A percentile compares a stretch with the other conserved stretches of the same genome.
These are phyloP conservation scores for Cacoxenus indagator DNA, from an alignment of 2,888 invertebrate genomes.

Conservation along the genomic window DNA sequence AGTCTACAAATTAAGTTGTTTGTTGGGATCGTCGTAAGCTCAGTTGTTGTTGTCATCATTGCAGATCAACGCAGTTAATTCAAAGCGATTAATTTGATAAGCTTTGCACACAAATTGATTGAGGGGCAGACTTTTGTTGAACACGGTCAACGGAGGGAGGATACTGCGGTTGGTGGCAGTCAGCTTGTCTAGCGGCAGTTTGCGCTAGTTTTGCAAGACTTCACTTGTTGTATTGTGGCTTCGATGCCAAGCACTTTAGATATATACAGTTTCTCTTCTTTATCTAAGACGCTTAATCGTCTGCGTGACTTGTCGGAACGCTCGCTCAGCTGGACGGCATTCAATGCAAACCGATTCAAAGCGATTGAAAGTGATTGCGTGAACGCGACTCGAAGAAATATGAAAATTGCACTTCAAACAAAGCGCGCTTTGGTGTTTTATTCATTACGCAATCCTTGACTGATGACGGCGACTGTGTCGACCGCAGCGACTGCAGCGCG, in stretches of 20 bases:
- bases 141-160: slow-evolving; percentile 27
- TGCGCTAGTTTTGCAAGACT: no score
- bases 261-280: neutral
- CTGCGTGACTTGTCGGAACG: slow-evolving; percentile 8
- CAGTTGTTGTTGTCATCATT: slow-evolving; percentile 2
- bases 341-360: neutral
- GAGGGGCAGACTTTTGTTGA: slow-evolving; percentile 5
- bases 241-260: neutral
- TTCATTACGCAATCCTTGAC: neutral
- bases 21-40: neutral
- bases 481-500: slow-evolving; percentile 5
- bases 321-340: neutral
- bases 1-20: slow-evolving; percentile 50
- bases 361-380: neutral
- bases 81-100: slow-evolving; percentile 60
- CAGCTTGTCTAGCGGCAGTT: neutral
- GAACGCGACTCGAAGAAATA: slow-evolving; percentile 6
- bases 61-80: slow-evolving; percentile 40
- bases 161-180: slow-evolving; percentile 39
- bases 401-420: slow-evolving; percentile 22
- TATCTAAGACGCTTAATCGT: slow-evolving; percentile 13
- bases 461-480: slow-evolving; percentile 17
- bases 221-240: neutral
- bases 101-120: slow-evolving; percentile 33
- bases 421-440: slow-evolving; percentile 7